Conservation (phyloP, 1,140 invertebrate species). For the Rhynchophorus ferrugineus region DNA sequence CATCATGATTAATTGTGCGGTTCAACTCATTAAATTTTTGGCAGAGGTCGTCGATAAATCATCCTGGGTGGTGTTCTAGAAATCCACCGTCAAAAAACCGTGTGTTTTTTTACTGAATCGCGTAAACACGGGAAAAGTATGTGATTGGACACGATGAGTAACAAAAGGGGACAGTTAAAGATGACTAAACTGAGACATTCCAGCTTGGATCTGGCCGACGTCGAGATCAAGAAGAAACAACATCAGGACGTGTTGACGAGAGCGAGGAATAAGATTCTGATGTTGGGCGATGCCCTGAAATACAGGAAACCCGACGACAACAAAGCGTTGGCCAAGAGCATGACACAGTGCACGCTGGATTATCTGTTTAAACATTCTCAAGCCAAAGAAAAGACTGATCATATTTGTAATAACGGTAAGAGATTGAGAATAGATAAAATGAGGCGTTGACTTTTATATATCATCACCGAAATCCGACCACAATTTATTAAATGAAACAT, state of each 20-base stretch:
- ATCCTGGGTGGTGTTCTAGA: too few species aligned
- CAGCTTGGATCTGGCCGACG: constrained; percentile 36
- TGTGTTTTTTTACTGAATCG: too few species aligned
- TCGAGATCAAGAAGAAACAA: constrained; percentile 31
- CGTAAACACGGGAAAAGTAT: too few species aligned
- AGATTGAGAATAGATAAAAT: background rate
- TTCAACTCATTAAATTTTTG: constrained; percentile 1
- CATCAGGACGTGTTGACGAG: constrained; percentile 36
- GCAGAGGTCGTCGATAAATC: background rate
- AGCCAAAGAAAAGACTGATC: constrained; percentile 17
- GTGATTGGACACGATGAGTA: too few species aligned
- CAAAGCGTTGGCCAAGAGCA: constrained; percentile 22
- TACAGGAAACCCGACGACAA: constrained; percentile 24
- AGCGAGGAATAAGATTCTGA: constrained; percentile 36
- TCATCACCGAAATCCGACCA: too few species aligned
- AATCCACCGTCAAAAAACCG: too few species aligned
- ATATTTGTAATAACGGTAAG: constrained; percentile 4
- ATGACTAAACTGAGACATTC: constrained; percentile 33
- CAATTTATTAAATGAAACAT: too few species aligned
- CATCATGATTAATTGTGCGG: background rate
- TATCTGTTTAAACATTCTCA: constrained; percentile 35
- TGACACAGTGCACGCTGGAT: constrained; percentile 36
- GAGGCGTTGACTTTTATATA: too few species aligned
- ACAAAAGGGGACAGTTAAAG: constrained; percentile 15
- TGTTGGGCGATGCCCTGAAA: constrained; percentile 31